Evolutionary conservation across 2,888 invertebrate genomes (phyloP), one percentile per base, ranked within the genome.

Genomic region (Orchesella flavescens): DNA sequence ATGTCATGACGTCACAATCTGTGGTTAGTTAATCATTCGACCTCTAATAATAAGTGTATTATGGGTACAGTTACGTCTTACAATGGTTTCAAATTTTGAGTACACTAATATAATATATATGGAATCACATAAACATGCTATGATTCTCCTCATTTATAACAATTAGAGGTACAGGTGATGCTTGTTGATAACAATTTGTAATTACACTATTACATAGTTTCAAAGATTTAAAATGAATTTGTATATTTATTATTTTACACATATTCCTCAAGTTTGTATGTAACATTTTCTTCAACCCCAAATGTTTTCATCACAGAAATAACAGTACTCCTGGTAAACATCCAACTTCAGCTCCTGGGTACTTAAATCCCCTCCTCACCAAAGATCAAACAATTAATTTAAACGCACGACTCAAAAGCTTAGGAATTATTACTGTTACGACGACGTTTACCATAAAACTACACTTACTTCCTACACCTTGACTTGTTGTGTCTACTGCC

Each of bases 281-380:
- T 76, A 76, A 76, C 23, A 68, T 34, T 24, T 12, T 61, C 61
- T n/a, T n/a, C n/a, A n/a, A 12, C 1, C 65, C 66, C 68, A 55
- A 43, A 68, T 76, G 55, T 68, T 76, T 76, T 77, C 59, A 77
- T 77, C 77, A 77, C 77, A 77, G 77, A 77, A 77, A 77, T 77
- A 69, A 68, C 77, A 77, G 77, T 69, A 68, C 77, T 69, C 57
- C 68, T 77, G 77, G 77, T 77, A 69, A 69, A 69, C 61, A 69
- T 76, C 17, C 53, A 53, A n/a, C 53, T 3, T 53, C 53, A 53
- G 9, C 53, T n/a, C 53, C 53, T 53, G n/a, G 2, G 2, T 4
- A 17, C 53, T 53, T 53, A n/a, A 15, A 12, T 13, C 13, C 13
- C 17, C 53, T 1, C 9, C 34, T 34, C 7, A 34, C 3, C 34